These are phyloP conservation scores for Cottoperca gobio DNA, from an alignment of 2,797 vertebrate species.

Conservation along the genomic window DNA sequence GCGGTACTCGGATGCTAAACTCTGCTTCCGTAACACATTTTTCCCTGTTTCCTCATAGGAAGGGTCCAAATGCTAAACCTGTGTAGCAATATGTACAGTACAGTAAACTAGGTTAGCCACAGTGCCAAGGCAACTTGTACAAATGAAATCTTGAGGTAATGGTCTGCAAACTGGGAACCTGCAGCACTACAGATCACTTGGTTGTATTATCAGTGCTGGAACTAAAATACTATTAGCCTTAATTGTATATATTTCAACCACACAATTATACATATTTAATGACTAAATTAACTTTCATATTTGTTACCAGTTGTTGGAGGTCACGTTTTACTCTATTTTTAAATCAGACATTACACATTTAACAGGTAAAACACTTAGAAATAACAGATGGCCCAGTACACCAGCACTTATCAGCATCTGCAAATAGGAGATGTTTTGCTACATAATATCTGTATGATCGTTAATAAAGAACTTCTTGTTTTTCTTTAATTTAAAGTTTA, in stretches of 20 bases:
- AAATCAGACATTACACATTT: too few relatives aligned
- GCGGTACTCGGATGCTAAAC: conserved; percentile 67
- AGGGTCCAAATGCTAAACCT: conserved; percentile 51
- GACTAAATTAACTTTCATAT: background rate
- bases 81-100: conserved; percentile 23
- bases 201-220: background rate
- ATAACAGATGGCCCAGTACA: too few relatives aligned
- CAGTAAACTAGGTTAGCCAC: conserved; percentile 59
- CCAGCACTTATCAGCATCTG: too few relatives aligned
- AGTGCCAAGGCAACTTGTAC: conserved; percentile 15
- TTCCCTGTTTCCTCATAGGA: conserved; percentile 49
- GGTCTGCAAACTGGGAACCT: conserved; percentile 14
- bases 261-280: background rate
- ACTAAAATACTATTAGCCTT: background rate
- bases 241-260: background rate
- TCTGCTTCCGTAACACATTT: conserved; percentile 75
- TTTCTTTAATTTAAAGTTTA: too few relatives aligned
- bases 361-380: too few relatives aligned
- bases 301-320: background rate
- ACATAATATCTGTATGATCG: too few relatives aligned
- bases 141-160: conserved; percentile 24
- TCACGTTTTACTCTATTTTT: background rate
- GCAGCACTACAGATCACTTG: background rate
- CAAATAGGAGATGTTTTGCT: too few relatives aligned
- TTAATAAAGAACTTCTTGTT: too few relatives aligned